A percentile compares a stretch with the other conserved stretches of the same genome.
These are phyloP conservation scores for Guaruba guarouba DNA, from an alignment of 2,113 vertebrate genomes.

Conservation along the genomic window DNA sequence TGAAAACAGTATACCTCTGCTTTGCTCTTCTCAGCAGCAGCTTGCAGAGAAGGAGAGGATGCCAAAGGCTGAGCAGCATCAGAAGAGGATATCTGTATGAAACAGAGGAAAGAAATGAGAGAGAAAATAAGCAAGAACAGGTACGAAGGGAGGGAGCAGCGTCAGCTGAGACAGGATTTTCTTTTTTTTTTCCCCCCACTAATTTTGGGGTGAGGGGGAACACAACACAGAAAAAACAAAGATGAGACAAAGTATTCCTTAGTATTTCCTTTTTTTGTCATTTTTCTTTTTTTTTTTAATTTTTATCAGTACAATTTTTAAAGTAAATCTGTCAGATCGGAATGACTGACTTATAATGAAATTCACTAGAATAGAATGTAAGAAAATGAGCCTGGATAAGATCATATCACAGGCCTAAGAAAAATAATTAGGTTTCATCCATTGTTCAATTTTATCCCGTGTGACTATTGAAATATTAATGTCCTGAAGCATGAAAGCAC, in stretches of 20 bases:
- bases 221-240: not conserved
- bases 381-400: conserved; percentile 43
- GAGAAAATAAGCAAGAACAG: conserved; percentile 62
- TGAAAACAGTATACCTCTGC: conserved; percentile 81
- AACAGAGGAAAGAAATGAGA: conserved; percentile 61
- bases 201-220: not conserved
- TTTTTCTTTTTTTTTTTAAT: not conserved
- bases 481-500: conserved; percentile 40
- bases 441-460: conserved; percentile 44
- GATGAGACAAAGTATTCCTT: not conserved
- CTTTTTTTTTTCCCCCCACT: not conserved
- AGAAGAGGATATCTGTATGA: conserved; percentile 83
- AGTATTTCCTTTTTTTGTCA: not conserved
- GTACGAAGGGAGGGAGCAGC: not conserved
- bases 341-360: conserved; percentile 25
- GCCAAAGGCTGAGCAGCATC: conserved; percentile 85
- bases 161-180: not conserved
- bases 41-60: conserved; percentile 86
- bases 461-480: conserved; percentile 54
- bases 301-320: not conserved
- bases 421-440: conserved; percentile 59
- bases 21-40: conserved; percentile 87
- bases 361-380: conserved; percentile 27
- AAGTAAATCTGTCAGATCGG: conserved; percentile 9
- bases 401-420: conserved; percentile 31